Evolutionary conservation across 2,888 invertebrate genomes (phyloP).

Genomic region (Bombylius major): DNA sequence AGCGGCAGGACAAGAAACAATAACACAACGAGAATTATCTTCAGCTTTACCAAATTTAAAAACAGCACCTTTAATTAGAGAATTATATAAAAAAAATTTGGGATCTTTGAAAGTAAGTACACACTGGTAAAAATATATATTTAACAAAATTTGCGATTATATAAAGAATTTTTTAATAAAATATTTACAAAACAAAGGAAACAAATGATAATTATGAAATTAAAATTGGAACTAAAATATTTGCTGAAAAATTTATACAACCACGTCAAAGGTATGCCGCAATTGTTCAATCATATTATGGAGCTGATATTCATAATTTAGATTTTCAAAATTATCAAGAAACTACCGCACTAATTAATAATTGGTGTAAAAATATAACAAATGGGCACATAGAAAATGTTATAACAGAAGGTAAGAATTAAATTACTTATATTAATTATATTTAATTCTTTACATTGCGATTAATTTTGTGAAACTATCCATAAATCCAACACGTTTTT

Average conservation of each 20-base stretch:
- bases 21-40: slow-evolving; percentile 18
- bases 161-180: neutral
- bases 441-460: no score
- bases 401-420: slow-evolving; percentile 48
- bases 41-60: slow-evolving; percentile 12
- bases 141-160: neutral
- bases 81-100: slow-evolving; percentile 27
- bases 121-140: neutral
- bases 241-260: slow-evolving; percentile 42
- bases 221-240: slow-evolving; percentile 52
- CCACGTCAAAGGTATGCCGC: slow-evolving; percentile 49
- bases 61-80: slow-evolving; percentile 18
- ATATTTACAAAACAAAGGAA: slow-evolving; percentile 8
- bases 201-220: slow-evolving; percentile 40
- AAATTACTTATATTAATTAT: no score
- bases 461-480: no score
- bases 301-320: slow-evolving; percentile 48
- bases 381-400: slow-evolving; percentile 56
- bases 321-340: slow-evolving; percentile 47
- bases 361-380: slow-evolving; percentile 68
- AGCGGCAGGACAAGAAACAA: slow-evolving; percentile 43
- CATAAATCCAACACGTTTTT: no score
- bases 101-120: slow-evolving; percentile 13
- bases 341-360: slow-evolving; percentile 55
- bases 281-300: slow-evolving; percentile 50